phyloP scores from a whole-genome alignment of 1,140 invertebrate species.

The Pissodes strobi region DNA sequence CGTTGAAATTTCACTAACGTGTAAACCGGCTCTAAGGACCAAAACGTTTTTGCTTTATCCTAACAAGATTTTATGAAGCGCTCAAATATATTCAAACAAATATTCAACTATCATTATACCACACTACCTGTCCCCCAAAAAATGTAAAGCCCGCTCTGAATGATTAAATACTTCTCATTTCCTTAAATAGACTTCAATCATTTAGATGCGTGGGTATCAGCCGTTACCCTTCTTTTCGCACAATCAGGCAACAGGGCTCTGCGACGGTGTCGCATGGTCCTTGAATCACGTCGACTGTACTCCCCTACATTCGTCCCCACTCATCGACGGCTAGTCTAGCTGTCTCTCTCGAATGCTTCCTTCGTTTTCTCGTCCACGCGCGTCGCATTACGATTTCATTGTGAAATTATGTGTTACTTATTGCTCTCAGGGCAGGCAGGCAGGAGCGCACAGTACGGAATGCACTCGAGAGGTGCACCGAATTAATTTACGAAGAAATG shows the following conservation, averaged over 20 bases:
- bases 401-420: constrained; percentile 41
- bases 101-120: no score
- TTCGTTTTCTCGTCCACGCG: constrained; percentile 31
- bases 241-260: constrained; percentile 20
- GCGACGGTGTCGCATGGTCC: constrained; percentile 30
- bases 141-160: no score
- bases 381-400: constrained; percentile 36
- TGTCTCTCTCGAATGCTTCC: constrained; percentile 10
- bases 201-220: background rate
- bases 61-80: no score
- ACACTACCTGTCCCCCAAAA: no score
- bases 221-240: background rate
- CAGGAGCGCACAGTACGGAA: constrained; percentile 16
- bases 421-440: constrained; percentile 23
- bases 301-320: constrained; percentile 35
- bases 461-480: constrained; percentile 26
- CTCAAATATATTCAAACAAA: no score
- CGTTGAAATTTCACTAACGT: no score
- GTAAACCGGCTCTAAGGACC: no score
- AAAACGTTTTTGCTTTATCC: no score
- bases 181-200: background rate
- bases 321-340: background rate
- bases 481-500: constrained; percentile 28
- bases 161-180: no score
- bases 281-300: constrained; percentile 31